Evolutionary conservation across 2,113 vertebrate species (phyloP).

Genomic region (Albula glossodonta): DNA sequence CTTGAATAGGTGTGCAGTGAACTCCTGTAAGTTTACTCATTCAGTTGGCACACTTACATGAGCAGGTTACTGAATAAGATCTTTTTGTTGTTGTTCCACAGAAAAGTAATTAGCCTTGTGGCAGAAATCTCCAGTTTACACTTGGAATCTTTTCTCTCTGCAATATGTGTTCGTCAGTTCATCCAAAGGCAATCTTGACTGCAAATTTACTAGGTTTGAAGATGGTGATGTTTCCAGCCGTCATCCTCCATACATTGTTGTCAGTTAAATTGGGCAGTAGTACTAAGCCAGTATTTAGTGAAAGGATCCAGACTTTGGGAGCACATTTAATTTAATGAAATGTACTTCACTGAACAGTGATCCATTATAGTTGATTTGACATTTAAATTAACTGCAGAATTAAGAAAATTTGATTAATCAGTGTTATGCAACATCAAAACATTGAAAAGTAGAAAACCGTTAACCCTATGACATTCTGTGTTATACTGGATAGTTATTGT

Average conservation of each 20-base stretch:
- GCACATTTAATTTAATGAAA: neutral
- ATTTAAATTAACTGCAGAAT: neutral
- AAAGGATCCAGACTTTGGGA: neutral
- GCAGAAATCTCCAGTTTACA: neutral
- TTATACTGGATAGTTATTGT: too few species aligned
- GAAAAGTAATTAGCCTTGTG: neutral
- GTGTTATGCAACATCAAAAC: neutral
- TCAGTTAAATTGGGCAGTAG: neutral
- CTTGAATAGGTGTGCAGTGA: neutral
- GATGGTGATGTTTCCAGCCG: neutral
- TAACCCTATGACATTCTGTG: too few species aligned
- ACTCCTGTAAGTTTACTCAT: neutral
- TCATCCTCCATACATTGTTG: neutral
- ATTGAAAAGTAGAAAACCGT: too few species aligned
- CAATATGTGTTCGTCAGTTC: neutral
- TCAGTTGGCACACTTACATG: neutral
- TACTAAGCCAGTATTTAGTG: neutral
- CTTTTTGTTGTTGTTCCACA: neutral
- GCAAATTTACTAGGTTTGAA: neutral
- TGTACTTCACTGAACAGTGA: neutral
- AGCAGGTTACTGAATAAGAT: neutral
- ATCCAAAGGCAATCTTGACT: neutral
- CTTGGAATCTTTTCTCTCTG: neutral
- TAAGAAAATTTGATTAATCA: neutral
- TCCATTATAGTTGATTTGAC: neutral